A percentile compares a stretch with the other conserved stretches of the same genome.
phyloP scores from a whole-genome alignment of 2,888 invertebrate genomes.

The Aspidapion aeneum region DNA sequence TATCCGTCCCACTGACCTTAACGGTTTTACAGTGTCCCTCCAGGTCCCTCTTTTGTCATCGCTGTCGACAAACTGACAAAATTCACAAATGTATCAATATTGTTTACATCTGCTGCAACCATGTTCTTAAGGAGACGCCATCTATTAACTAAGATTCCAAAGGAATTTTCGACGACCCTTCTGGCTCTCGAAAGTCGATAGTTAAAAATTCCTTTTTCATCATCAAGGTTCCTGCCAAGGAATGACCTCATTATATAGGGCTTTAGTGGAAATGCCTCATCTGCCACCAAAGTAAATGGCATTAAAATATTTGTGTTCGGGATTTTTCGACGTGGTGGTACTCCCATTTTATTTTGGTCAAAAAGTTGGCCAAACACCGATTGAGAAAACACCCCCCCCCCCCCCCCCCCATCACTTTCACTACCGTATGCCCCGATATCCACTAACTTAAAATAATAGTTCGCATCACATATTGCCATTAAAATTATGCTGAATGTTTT shows the following conservation, averaged over 20 bases:
- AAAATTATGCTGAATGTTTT: neutral
- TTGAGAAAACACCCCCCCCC: conserved; percentile 3
- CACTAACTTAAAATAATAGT: conserved; percentile 14
- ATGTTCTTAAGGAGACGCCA: conserved; percentile 6
- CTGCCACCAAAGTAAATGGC: conserved; percentile 26
- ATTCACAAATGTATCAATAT: conserved; percentile 5
- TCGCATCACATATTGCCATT: conserved; percentile 5
- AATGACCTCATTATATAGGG: conserved; percentile 28
- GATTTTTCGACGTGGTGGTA: conserved; percentile 15
- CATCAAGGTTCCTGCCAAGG: conserved; percentile 20
- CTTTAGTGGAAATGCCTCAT: conserved; percentile 28
- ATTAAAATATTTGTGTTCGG: conserved; percentile 11
- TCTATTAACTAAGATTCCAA: conserved; percentile 24
- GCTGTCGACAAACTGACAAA: conserved; percentile 3
- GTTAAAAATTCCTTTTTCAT: conserved; percentile 24
- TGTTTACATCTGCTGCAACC: conserved; percentile 11
- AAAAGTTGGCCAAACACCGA: conserved; percentile 22
- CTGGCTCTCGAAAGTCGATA: conserved; percentile 25
- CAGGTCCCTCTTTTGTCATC: conserved; percentile 1
- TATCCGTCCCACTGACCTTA: conserved; percentile 9
- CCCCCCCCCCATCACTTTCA: conserved; percentile 10
- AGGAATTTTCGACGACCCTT: conserved; percentile 25
- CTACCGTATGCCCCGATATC: conserved; percentile 15
- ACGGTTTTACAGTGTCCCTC: conserved; percentile 6
- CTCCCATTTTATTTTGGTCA: conserved; percentile 14